Evolutionary conservation across 2,113 vertebrate species (phyloP), one percentile per base, ranked within the genome.

Genomic region (Balaenoptera acutorostrata): DNA sequence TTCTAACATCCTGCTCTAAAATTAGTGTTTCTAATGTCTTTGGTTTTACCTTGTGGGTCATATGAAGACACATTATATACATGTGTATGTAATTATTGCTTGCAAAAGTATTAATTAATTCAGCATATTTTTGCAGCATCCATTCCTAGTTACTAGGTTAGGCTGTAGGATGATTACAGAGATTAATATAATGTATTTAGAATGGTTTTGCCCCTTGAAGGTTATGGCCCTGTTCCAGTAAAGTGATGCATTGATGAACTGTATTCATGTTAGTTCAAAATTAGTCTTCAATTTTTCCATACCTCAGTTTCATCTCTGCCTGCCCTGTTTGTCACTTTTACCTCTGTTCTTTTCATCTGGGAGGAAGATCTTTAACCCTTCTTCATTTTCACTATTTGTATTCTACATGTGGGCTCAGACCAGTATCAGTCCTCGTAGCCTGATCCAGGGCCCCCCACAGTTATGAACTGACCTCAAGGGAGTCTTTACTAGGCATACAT

Each of bases 31-130:
- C 44, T 78, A 21, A 9, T 96, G 46, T n/a, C 18, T 78, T 74
- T 33, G 8, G 74, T 21, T 84, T 69, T 74, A 86, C 39, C 10
- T 91, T 74, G n/a, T 96, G 59, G 66, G 44, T 88, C 66, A 52
- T 71, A 49, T 29, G 74, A 89, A 41, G 77, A 39, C 11, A 36
- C 11, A 27, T 31, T 23, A 39, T 39, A 12, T 25, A 9, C 4
- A 3, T 84, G 41, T 29, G 23, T 86, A 8, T 82, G 31, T 88
- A 83, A 84, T 68, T 14, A 88, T 84, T 84, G 82, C 36, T 96
- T 77, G 59, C 64, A 86, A 18, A 96, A 69, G 33, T 86, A 33
- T 71, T 80, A 80, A 78, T 95, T 93, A 69, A 91, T 88, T 78
- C 41, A 95, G 44, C 39, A 78, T 6, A n/a, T 21, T 63, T 96